These are phyloP conservation scores for Cerastis rubricosa DNA, from an alignment of 2,888 invertebrate species.

Conservation along the genomic window DNA sequence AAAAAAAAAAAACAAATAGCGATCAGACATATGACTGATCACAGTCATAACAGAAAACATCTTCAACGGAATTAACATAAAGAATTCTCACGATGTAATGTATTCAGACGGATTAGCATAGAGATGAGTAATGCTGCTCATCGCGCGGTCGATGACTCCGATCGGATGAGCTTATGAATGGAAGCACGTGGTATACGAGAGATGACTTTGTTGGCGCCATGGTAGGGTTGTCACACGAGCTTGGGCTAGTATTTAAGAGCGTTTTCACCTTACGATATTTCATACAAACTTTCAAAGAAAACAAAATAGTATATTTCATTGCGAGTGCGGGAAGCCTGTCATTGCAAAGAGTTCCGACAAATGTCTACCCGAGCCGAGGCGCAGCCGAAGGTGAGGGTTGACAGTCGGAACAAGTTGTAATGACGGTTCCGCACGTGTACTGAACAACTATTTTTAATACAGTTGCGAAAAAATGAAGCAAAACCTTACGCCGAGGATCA, in stretches of 20 bases:
- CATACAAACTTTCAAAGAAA: too few relatives aligned
- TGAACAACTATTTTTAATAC: too few relatives aligned
- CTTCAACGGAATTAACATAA: slow-evolving; percentile 56
- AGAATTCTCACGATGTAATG: slow-evolving; percentile 61
- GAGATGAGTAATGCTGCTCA: slow-evolving; percentile 67
- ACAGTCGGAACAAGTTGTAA: too few relatives aligned
- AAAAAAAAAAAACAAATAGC: slow-evolving; percentile 23
- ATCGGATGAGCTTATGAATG: slow-evolving; percentile 59
- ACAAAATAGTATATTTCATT: too few relatives aligned
- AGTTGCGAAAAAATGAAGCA: too few relatives aligned
- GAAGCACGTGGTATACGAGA: slow-evolving; percentile 52
- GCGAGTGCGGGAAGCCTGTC: too few relatives aligned
- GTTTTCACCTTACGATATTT: too few relatives aligned
- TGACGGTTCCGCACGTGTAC: too few relatives aligned
- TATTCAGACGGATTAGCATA: slow-evolving; percentile 60
- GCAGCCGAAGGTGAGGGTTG: too few relatives aligned
- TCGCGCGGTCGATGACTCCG: slow-evolving; percentile 66
- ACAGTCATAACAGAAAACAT: slow-evolving; percentile 42
- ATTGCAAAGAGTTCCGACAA: too few relatives aligned
- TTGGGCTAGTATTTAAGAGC: not conserved
- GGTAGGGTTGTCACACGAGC: slow-evolving; percentile 26
- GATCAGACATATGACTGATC: slow-evolving; percentile 22
- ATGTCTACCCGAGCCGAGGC: too few relatives aligned
- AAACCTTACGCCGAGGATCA: too few relatives aligned
- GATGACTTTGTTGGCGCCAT: slow-evolving; percentile 28